Percentiles rank a stretch among this genome's conserved stretches.
These are phyloP conservation scores for Propithecus perrieri DNA, from an alignment of 2,797 vertebrate species.

Conservation along the genomic window DNA sequence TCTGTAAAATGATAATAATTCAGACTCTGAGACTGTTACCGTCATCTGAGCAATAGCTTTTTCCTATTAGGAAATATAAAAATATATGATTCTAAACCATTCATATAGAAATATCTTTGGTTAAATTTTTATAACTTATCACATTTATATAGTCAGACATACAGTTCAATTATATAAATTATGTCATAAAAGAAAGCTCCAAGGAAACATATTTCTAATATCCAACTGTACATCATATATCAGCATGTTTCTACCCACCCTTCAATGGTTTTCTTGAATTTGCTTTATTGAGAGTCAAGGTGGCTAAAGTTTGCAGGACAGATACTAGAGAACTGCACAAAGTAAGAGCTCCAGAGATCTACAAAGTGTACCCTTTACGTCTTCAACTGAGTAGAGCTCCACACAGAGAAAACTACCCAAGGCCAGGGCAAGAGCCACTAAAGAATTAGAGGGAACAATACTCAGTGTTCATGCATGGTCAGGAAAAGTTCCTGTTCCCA, in stretches of 20 bases:
- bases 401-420: neutral
- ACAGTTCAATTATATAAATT: conserved; percentile 4
- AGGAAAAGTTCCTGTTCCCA: neutral
- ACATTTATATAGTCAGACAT: conserved; percentile 15
- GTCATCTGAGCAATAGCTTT: conserved; percentile 91
- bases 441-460: neutral
- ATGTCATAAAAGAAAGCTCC: neutral
- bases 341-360: neutral
- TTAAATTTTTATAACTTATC: conserved; percentile 4
- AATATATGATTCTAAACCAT: conserved; percentile 43
- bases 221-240: neutral
- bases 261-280: neutral
- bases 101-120: conserved; percentile 37
- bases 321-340: neutral
- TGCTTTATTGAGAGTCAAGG: conserved; percentile 14
- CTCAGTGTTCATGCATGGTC: neutral
- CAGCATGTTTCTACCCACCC: neutral
- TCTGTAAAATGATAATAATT: conserved; percentile 80
- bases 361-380: neutral
- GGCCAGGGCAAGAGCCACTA: neutral
- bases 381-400: neutral
- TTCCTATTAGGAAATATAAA: conserved; percentile 86
- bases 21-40: conserved; percentile 90
- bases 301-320: neutral
- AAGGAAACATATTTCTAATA: neutral